Percentiles rank a stretch among this genome's conserved stretches.
These are phyloP conservation scores for Catocala nupta DNA, from an alignment of 2,888 invertebrate species.

Conservation along the genomic window DNA sequence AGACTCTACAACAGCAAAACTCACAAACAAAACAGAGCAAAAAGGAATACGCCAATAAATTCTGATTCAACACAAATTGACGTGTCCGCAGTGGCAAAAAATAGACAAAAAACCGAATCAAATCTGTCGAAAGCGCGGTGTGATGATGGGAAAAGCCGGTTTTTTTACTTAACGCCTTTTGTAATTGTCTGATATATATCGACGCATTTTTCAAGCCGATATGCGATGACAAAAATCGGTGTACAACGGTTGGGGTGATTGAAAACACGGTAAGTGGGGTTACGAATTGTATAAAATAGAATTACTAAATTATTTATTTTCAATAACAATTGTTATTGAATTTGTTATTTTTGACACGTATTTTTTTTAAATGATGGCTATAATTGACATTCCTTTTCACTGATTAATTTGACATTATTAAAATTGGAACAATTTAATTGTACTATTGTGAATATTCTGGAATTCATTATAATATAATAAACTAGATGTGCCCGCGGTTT, in stretches of 20 bases:
- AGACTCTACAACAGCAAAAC: slow-evolving; percentile 1
- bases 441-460: too few relatives aligned
- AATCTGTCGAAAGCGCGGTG: slow-evolving; percentile 55
- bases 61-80: slow-evolving; percentile 46
- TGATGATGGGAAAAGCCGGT: slow-evolving; percentile 54
- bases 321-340: too few relatives aligned
- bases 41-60: slow-evolving; percentile 39
- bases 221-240: slow-evolving; percentile 47
- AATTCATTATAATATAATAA: too few relatives aligned
- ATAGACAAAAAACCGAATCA: slow-evolving; percentile 48
- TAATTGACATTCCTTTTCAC: too few relatives aligned
- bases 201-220: slow-evolving; percentile 70
- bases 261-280: slow-evolving; percentile 42
- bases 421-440: too few relatives aligned
- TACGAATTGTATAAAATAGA: not conserved
- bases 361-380: too few relatives aligned
- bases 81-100: slow-evolving; percentile 29
- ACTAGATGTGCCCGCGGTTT: too few relatives aligned
- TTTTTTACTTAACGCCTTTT: slow-evolving; percentile 64
- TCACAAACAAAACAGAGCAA: slow-evolving; percentile 13
- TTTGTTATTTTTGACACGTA: too few relatives aligned
- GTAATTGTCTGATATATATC: slow-evolving; percentile 80
- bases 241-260: slow-evolving; percentile 25
- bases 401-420: too few relatives aligned
- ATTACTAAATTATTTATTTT: too few relatives aligned